phyloP scores from a whole-genome alignment of 2,797 vertebrate species.

The Enteromius fasciolatus region DNA sequence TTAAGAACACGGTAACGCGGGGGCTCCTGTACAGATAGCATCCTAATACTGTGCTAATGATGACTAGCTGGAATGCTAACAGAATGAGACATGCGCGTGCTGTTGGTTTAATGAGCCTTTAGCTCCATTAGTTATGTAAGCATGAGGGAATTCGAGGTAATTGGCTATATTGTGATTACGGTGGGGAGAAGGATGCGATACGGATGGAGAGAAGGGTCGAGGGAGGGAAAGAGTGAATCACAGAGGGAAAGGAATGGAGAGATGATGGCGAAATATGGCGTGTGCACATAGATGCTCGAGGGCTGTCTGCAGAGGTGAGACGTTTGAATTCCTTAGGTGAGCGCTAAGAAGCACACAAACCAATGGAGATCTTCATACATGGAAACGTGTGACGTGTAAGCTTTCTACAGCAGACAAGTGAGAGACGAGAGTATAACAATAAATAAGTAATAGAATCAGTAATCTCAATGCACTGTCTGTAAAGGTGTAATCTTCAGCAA shows the following conservation, averaged over 20 bases:
- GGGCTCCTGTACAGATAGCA: conserved; percentile 30
- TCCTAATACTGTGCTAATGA: conserved; percentile 48
- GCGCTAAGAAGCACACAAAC: background rate
- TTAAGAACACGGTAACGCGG: conserved; percentile 24
- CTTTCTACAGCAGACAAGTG: background rate
- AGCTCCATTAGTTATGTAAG: conserved; percentile 47
- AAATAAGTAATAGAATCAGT: background rate
- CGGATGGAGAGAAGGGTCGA: conserved; percentile 13
- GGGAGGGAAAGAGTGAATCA: conserved; percentile 34
- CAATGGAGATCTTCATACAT: background rate
- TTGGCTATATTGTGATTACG: conserved; percentile 39
- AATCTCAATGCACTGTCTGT: background rate
- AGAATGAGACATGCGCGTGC: conserved; percentile 44
- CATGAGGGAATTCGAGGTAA: conserved; percentile 37
- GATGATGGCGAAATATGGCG: conserved; percentile 6
- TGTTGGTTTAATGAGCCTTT: conserved; percentile 51
- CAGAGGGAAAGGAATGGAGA: background rate
- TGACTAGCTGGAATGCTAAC: conserved; percentile 50
- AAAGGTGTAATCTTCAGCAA: conserved; percentile 14
- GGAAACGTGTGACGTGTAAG: background rate
- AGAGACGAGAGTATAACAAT: background rate
- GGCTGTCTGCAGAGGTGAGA: background rate
- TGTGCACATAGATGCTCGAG: background rate
- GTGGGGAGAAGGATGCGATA: conserved; percentile 41
- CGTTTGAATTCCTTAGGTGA: background rate